phyloP scores from a whole-genome alignment of 2,888 invertebrate genomes.

The Drosophila silvestris region DNA sequence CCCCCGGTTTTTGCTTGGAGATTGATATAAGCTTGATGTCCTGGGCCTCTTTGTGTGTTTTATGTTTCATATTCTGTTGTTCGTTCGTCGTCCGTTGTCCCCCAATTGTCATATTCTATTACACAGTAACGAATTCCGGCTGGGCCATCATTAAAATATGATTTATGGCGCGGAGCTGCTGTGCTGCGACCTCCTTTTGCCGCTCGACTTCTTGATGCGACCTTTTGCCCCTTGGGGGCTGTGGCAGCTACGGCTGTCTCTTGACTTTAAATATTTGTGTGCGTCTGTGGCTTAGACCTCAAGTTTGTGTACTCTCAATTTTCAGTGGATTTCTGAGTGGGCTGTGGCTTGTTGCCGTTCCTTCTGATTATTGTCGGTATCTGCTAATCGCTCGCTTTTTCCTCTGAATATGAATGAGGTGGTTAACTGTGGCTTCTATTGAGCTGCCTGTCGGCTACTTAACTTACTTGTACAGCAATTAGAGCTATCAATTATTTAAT shows the following conservation, averaged over 20 bases:
- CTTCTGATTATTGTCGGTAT: conserved; percentile 28
- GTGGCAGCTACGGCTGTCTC: conserved; percentile 2
- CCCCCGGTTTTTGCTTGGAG: conserved; percentile 28
- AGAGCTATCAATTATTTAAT: conserved; percentile 19
- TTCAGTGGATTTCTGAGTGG: conserved; percentile 32
- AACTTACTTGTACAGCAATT: conserved; percentile 11
- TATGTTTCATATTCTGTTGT: conserved; percentile 43
- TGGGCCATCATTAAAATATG: conserved; percentile 80
- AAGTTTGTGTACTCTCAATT: conserved; percentile 49
- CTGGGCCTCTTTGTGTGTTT: conserved; percentile 16
- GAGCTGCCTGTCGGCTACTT: conserved; percentile 15
- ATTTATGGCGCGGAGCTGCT: conserved; percentile 63
- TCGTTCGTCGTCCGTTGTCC: background rate
- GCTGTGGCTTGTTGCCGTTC: conserved; percentile 4
- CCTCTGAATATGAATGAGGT: conserved; percentile 51
- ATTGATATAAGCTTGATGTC: conserved; percentile 68
- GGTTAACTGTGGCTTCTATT: conserved; percentile 20
- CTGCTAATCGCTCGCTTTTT: conserved; percentile 15
- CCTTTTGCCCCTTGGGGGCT: conserved; percentile 23
- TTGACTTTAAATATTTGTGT: conserved; percentile 64
- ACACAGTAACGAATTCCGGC: conserved; percentile 59
- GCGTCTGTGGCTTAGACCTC: conserved; percentile 34
- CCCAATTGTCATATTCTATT: conserved; percentile 62
- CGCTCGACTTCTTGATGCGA: conserved; percentile 47
- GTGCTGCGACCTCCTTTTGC: conserved; percentile 37